Base-by-base conservation (phyloP, 2,888 invertebrate genomes). In the Fragum whitleyi region DNA sequence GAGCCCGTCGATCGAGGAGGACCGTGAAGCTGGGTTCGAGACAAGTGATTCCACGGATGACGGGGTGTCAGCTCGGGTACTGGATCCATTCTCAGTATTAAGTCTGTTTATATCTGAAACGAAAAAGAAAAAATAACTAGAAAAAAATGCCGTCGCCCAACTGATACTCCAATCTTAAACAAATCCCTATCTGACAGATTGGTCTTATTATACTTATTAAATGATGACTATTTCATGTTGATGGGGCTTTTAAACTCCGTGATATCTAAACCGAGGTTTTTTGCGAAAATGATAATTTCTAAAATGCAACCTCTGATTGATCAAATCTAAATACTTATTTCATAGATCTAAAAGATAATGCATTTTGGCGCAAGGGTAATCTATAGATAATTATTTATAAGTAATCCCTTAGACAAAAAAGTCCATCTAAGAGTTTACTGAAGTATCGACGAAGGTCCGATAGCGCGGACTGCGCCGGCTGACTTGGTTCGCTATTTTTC, bases 1-100 rank as follows among this genome's bases (percentile, higher is more conserved):
- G 36, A 90, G 62, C 36, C 82, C 78, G 28, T 83, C 83, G 21
- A 80, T 32, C 26, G 75, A 70, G 0, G 87, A 83, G 29, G 87
- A 85, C 26, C 74, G 21, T 19, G 85, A 81, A 21, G 77, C 83
- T 59, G 75, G 62, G 65, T 83, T 87, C 21, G 80, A 75, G 39
- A 55, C 73, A 9, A 53, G 47, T 2, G 86, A 88, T 29, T 79
- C 84, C 23, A 80, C 62, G 11, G 88, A 88, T 0, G 74, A 78
- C 0, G 85, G 83, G 9, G 81, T 73, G 3, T 81, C 84, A 1
- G 84, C 77, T 26, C 81, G 77, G 11, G 78, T 81, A n/a, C 36
- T 32, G 6, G 42, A 23, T 11, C 59, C 51, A 55, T 61, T 65
- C 26, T 47, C 71, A 2, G 42, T 7, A 21, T 59, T 36, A 11